Evolutionary conservation across 2,113 vertebrate genomes (phyloP), one percentile per base, ranked within the genome.

Genomic region (Otus sunia): DNA sequence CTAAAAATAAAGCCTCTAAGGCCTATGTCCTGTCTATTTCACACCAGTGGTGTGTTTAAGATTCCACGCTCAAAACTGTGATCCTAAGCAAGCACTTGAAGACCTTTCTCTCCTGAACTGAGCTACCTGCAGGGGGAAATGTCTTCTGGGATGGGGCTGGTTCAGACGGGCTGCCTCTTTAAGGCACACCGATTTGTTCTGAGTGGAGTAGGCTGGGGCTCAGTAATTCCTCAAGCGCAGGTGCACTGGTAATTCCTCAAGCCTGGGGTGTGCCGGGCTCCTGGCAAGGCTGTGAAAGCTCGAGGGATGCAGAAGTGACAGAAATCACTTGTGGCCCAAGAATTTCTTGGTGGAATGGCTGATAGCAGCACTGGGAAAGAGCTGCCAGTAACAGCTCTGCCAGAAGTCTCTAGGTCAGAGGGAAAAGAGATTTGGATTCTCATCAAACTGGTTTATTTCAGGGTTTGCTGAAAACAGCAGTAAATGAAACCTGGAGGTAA

Each of bases 391-490:
- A 41, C 21, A 53, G 29, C 64, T 72, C 86, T 95, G 96, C 66
- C 86, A 92, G 89, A 91, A 94, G 84, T 30, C 73, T 89, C 71
- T 34, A 53, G 77, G 77, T 91, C 71, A 93, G 86, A 94, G 74
- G 55, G 47, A 92, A 91, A 94, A 87, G 53, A 87, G 45, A 47
- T 47, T 47, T 47, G 45, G 45, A 47, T 47, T 47, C 45, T 20
- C 45, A 47, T 47, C 45, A 47, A 81, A 78, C 8, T 45, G 43
- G 56, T 84, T 92, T 84, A 72, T 81, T 84, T 68, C 19, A 39
- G 79, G 53, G 29, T 67, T 92, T 76, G 92, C 66, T 95, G 97
- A 89, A 94, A 94, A 76, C 80, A 87, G 80, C 92, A 90, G 55
- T 82, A 91, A 91, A 75, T 62, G 69, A 92, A 92, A 76, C 39